These are phyloP conservation scores for Grapholita molesta DNA, from an alignment of 1,140 invertebrate species.

Conservation along the genomic window DNA sequence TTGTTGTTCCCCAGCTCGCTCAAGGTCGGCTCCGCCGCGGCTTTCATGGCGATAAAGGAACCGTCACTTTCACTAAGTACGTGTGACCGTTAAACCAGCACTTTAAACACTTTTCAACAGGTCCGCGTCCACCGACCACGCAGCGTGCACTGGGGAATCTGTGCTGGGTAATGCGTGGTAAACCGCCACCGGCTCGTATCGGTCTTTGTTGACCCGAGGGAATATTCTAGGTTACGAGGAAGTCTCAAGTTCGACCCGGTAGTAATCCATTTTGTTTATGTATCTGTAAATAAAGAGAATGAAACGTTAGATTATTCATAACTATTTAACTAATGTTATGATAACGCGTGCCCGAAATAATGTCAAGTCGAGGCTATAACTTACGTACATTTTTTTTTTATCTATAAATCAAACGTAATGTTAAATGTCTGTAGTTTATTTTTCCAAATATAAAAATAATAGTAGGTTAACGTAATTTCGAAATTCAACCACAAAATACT, in stretches of 20 bases:
- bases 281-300: constrained; percentile 11
- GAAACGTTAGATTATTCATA: background rate
- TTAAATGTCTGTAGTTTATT: too few species aligned
- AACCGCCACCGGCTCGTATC: background rate
- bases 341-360: background rate
- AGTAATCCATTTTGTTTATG: background rate
- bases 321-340: background rate
- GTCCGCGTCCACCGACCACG: background rate
- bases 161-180: background rate
- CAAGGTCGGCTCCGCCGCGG: constrained; percentile 33
- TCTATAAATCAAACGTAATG: too few species aligned
- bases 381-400: too few species aligned
- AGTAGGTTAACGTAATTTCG: too few species aligned
- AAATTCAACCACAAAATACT: too few species aligned
- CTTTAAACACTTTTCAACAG: background rate
- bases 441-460: too few species aligned
- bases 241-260: constrained; percentile 4
- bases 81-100: background rate
- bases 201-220: background rate
- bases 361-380: background rate
- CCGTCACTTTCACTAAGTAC: constrained; percentile 26
- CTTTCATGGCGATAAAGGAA: constrained; percentile 42
- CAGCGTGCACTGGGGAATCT: background rate
- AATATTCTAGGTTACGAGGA: background rate
- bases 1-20: constrained; percentile 64